Evolutionary conservation across 1,140 invertebrate genomes (phyloP), one percentile per base, ranked within the genome.

Genomic region (Bombus breviceps): DNA sequence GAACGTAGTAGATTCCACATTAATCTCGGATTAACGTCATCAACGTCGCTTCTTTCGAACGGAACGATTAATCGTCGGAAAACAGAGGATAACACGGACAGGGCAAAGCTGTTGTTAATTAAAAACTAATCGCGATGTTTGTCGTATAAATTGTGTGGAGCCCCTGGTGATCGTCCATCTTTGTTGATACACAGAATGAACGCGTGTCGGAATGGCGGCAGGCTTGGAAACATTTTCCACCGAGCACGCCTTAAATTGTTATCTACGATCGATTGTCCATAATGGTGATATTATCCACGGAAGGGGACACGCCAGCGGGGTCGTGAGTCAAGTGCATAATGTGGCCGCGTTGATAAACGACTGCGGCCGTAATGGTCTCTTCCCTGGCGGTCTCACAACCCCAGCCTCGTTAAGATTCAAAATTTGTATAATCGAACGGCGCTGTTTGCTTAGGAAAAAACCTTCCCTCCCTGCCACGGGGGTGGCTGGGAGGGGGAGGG

Each of bases 241-340:
- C 53, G 66, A 73, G 76, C 77, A 73, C 68, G 68, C 53, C 83
- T 84, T 85, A 85, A 85, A 85, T 85, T 53, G 76, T 85, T 85
- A 85, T 85, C 83, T 80, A 64, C 76, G 76, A 85, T 85, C 83
- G 83, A 85, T 79, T 85, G 83, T 85, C 77, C 83, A 80, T 80
- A 85, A 85, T 85, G 83, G 77, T 72, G 83, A 85, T 85, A 85
- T 85, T 85, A 85, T 85, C 83, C 83, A 22, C 68, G 68, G 32
- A 72, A 79, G 53, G 83, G 76, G 83, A 85, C 83, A 83, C 64
- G 82, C n/a, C 64, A 78, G 18, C 76, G 28, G 37, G 76, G 77
- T 85, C 83, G 83, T 80, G 83, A 79, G 83, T 85, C 83, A 72
- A 85, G 83, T 85, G 83, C 77, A 85, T 85, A 79, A 85, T 85